A percentile compares a stretch with the other conserved stretches of the same genome.
phyloP scores from a whole-genome alignment of 1,140 invertebrate species.

The Sinonovacula constricta region DNA sequence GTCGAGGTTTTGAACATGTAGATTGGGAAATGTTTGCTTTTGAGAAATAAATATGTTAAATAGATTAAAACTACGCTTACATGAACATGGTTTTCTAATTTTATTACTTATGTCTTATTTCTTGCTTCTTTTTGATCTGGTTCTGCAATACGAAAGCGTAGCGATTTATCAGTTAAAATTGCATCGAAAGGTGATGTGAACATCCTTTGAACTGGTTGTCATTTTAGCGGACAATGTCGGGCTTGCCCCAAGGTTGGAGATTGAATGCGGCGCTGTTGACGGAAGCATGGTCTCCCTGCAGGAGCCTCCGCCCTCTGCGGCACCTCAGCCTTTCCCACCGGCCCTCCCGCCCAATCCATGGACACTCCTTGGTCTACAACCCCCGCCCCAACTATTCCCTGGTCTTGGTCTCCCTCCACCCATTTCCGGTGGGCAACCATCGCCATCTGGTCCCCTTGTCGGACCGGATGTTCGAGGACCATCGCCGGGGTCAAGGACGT shows the following conservation, averaged over 20 bases:
- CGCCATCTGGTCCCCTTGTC: neutral
- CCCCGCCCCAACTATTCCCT: no score
- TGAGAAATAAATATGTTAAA: no score
- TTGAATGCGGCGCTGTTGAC: constrained; percentile 36
- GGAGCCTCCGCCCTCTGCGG: neutral
- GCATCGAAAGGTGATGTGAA: no score
- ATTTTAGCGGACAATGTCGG: constrained; percentile 44
- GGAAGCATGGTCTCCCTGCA: neutral
- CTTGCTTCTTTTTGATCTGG: no score
- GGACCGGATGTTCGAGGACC: neutral
- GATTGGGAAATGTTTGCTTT: no score
- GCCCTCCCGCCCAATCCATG: neutral
- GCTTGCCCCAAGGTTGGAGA: constrained; percentile 3
- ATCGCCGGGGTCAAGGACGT: neutral
- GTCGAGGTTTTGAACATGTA: no score
- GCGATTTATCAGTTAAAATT: no score
- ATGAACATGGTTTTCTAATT: no score
- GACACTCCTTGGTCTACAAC: neutral
- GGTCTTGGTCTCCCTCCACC: neutral
- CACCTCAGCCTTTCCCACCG: neutral
- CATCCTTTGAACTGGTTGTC: no score
- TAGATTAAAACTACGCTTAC: no score
- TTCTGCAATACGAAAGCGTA: no score
- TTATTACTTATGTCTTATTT: no score
- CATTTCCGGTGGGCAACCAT: neutral